Percentiles rank a stretch among this genome's conserved stretches.
Evolutionary conservation across 2,888 invertebrate genomes (phyloP).

Genomic region (Frankliniella fusca): DNA sequence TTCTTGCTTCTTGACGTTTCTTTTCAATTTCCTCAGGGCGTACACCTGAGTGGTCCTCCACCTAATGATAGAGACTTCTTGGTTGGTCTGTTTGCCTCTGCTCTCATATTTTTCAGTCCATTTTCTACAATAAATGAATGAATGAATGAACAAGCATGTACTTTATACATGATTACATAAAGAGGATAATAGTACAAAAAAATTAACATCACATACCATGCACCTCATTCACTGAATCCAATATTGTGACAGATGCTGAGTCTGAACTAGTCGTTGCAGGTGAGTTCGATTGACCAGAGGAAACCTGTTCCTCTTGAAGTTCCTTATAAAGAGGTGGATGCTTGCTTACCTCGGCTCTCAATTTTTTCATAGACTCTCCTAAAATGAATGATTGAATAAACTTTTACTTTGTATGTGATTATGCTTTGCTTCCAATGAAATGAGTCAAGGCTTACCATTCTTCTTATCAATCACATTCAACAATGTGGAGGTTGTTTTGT

Average conservation of each 20-base stretch:
- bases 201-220: background rate
- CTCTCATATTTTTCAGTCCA: background rate
- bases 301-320: too few relatives aligned
- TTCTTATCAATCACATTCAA: background rate
- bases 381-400: background rate
- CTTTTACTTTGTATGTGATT: too few relatives aligned
- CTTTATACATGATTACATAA: background rate
- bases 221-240: background rate
- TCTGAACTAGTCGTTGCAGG: too few relatives aligned
- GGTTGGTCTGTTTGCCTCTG: background rate
- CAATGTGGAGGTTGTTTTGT: too few relatives aligned
- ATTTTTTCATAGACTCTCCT: background rate
- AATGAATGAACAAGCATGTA: background rate
- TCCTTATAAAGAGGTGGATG: too few relatives aligned
- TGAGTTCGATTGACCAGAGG: too few relatives aligned
- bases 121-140: background rate
- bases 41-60: background rate
- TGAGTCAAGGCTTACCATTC: background rate
- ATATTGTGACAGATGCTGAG: background rate
- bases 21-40: conserved; percentile 1
- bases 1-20: conserved; percentile 4
- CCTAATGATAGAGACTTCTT: background rate
- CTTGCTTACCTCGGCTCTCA: background rate
- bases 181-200: background rate
- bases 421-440: too few relatives aligned